Evolutionary conservation across 2,113 vertebrate species (phyloP).

Genomic region (Psilopogon haemacephalus): DNA sequence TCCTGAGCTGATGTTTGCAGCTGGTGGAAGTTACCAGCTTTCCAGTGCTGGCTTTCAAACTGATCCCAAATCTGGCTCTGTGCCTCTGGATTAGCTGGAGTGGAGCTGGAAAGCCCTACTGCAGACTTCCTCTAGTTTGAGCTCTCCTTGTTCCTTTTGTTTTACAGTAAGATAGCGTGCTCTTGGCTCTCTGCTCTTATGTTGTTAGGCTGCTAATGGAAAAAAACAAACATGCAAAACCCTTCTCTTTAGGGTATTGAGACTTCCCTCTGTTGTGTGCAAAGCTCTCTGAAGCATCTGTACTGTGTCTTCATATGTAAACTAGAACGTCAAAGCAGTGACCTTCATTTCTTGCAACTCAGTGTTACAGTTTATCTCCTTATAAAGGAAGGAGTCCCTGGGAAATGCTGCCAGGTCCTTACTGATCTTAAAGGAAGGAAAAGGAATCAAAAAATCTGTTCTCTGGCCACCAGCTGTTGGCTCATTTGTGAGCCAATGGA

Average conservation of each 20-base stretch:
- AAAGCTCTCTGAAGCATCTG: not conserved
- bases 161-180: not conserved
- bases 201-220: not conserved
- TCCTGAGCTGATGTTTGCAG: not conserved
- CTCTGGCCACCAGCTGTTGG: not conserved
- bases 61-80: not conserved
- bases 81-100: not conserved
- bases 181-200: not conserved
- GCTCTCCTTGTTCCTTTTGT: not conserved
- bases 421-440: not conserved
- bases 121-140: not conserved
- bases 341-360: conserved; percentile 21
- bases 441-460: not conserved
- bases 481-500: not conserved
- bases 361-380: not conserved
- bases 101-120: not conserved
- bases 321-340: not conserved
- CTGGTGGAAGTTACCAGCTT: not conserved
- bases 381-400: not conserved
- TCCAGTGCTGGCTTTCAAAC: not conserved
- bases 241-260: not conserved
- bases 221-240: not conserved
- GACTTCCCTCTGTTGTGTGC: not conserved
- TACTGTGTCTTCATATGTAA: not conserved
- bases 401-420: not conserved